Base-by-base conservation (phyloP, 2,797 vertebrate species). In the Taeniopygia guttata region DNA sequence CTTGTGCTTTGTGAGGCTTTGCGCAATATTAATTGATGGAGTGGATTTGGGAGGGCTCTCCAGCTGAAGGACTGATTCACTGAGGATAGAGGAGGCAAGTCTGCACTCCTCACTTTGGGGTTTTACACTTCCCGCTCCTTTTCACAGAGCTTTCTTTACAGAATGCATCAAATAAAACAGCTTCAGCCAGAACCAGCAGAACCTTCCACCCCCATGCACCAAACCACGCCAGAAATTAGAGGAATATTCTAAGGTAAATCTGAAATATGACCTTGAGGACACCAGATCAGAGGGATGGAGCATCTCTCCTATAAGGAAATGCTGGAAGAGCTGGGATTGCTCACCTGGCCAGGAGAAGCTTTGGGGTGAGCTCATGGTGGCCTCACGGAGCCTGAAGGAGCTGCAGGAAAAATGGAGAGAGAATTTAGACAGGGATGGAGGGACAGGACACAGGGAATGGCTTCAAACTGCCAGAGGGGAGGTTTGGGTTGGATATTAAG, bases 41-140 rank as follows among this genome's bases (percentile, higher is more conserved):
- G 89, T 49, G 92, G 78, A 62, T 95, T 90, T 76, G 8, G 7
- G 74, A 94, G 85, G 76, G 59, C 73, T 86, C 87, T 84, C 72
- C 52, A 85, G 64, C 72, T 94, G 60, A 64, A 92, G 82, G 58
- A 11, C 78, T 87, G 58, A 70, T 83, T 89, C 78, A 21, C 78
- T 84, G 64, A 34, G 78, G 73, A 51, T 17, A 26, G 56, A 87
- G 63, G 89, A 92, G 64, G 68, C 32, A 38, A 83, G 36, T 3
- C 56, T 89, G 52, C 75, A 46, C 26, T n/a, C 52, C 22, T 91
- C 46, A 11, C 66, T 21, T 40, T 16, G 73, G 51, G 67, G 34
- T 80, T 85, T 91, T n/a, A 46, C 40, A 16, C 18, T 75, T 79
- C 67, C 30, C 0, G 22, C 60, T 82, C 49, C 51, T 87, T 80